phyloP scores from a whole-genome alignment of 2,113 vertebrate genomes.

The Planiliza haematocheilus region DNA sequence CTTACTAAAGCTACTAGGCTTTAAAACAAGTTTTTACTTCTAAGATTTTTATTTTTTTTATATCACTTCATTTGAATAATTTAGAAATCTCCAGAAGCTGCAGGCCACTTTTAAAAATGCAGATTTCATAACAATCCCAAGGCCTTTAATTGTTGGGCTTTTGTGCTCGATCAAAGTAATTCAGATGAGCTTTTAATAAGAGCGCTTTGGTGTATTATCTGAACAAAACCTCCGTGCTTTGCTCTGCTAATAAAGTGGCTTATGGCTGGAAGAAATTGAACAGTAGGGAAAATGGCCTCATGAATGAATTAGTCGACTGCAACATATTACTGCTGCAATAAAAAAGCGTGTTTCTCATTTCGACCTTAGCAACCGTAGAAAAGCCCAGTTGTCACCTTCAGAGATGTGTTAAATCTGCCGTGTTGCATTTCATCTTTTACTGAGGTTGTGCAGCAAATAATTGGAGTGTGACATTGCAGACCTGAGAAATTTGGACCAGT shows the following conservation, averaged over 20 bases:
- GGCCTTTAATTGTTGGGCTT: slow-evolving; percentile 51
- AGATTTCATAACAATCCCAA: slow-evolving; percentile 31
- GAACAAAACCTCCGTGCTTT: slow-evolving; percentile 50
- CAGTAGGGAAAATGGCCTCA: slow-evolving; percentile 61
- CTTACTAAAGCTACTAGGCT: slow-evolving; percentile 16
- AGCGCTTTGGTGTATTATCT: slow-evolving; percentile 55
- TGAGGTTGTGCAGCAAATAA: slow-evolving; percentile 20
- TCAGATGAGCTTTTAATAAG: slow-evolving; percentile 64
- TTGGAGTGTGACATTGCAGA: neutral
- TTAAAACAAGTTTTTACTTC: slow-evolving; percentile 21
- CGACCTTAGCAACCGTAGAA: slow-evolving; percentile 35
- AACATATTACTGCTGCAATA: slow-evolving; percentile 73
- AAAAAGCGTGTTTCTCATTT: slow-evolving; percentile 62
- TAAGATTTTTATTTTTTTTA: slow-evolving; percentile 4
- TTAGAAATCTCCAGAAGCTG: slow-evolving; percentile 26
- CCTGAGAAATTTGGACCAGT: neutral
- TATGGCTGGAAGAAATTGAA: slow-evolving; percentile 64
- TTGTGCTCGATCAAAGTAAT: slow-evolving; percentile 47
- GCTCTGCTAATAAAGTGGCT: slow-evolving; percentile 60
- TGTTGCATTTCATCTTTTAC: slow-evolving; percentile 40
- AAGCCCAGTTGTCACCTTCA: slow-evolving; percentile 57
- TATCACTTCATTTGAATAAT: slow-evolving; percentile 43
- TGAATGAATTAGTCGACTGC: slow-evolving; percentile 75
- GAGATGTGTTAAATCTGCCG: slow-evolving; percentile 38
- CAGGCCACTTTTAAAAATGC: slow-evolving; percentile 11